phyloP scores from a whole-genome alignment of 2,113 vertebrate genomes.

The Actenoides lindsayi region DNA sequence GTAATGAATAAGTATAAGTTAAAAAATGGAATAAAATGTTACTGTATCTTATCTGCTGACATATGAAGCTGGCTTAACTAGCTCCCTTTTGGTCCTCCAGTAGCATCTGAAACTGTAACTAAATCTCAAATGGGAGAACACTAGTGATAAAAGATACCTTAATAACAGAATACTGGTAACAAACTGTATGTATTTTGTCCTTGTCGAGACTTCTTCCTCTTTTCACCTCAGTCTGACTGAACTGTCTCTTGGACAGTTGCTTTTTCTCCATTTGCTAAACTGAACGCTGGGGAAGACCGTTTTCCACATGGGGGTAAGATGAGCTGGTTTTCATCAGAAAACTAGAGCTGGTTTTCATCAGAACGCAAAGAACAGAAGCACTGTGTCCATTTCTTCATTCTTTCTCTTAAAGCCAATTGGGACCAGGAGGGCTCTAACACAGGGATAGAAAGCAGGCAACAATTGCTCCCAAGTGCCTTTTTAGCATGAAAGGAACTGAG shows the following conservation, averaged over 20 bases:
- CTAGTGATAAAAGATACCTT: not conserved
- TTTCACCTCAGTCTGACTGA: not conserved
- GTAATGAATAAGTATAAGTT: not conserved
- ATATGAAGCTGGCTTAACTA: not conserved
- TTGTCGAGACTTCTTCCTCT: not conserved
- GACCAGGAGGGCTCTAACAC: not conserved
- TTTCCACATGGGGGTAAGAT: not conserved
- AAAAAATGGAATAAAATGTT: not conserved
- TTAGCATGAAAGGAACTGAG: not conserved
- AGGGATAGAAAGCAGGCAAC: not conserved
- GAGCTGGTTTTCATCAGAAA: not conserved
- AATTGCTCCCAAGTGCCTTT: not conserved
- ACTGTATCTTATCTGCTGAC: not conserved
- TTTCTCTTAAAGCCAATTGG: not conserved
- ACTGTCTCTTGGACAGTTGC: not conserved
- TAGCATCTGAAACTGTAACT: not conserved
- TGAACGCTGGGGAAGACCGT: accelerated
- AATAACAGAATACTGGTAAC: not conserved
- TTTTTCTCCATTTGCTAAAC: not conserved
- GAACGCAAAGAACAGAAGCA: not conserved
- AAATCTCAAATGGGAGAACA: not conserved
- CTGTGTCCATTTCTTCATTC: not conserved
- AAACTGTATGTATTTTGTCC: not conserved
- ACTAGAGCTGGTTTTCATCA: not conserved
- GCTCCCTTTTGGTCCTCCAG: not conserved